These are phyloP conservation scores for Beaufortia kweichowensis DNA, from an alignment of 2,113 vertebrate species.

Conservation along the genomic window DNA sequence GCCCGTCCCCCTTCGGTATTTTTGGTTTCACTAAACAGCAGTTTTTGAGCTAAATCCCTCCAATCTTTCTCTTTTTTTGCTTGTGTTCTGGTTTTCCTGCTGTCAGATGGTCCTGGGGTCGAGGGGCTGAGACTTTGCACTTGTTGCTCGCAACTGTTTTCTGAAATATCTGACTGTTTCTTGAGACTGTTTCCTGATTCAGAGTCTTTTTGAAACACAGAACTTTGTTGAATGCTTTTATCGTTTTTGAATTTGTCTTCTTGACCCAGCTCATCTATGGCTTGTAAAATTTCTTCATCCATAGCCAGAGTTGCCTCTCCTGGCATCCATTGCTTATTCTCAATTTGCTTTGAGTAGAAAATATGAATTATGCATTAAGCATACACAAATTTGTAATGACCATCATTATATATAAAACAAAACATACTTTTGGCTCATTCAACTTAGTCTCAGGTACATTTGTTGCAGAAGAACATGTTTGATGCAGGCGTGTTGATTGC, in stretches of 20 bases:
- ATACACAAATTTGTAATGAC: not conserved
- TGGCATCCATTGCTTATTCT: constrained; percentile 52
- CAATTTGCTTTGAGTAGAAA: constrained; percentile 37
- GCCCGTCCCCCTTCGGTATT: constrained; percentile 38
- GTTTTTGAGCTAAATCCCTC: constrained; percentile 69
- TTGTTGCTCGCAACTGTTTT: constrained; percentile 4
- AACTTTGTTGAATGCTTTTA: constrained; percentile 8
- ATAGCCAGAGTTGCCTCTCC: constrained; percentile 63
- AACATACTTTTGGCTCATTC: constrained; percentile 43
- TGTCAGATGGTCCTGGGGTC: constrained; percentile 17
- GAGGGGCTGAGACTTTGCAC: constrained; percentile 3
- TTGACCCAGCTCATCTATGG: constrained; percentile 53
- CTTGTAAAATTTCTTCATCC: constrained; percentile 64
- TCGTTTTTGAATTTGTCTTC: constrained; percentile 20
- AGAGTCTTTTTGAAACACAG: constrained; percentile 1
- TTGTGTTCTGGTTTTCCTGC: constrained; percentile 45
- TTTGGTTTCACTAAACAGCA: constrained; percentile 70
- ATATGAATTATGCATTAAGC: not conserved
- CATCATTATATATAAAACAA: constrained; percentile 35
- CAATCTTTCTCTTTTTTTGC: constrained; percentile 57
- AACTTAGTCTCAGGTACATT: constrained; percentile 34
- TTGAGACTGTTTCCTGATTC: constrained; percentile 20
- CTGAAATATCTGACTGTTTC: constrained; percentile 20
- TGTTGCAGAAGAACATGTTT: constrained; percentile 6
- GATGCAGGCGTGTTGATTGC: constrained; percentile 28